Evolutionary conservation across 2,113 vertebrate genomes (phyloP).

Genomic region (Hippocampus guttulatus): DNA sequence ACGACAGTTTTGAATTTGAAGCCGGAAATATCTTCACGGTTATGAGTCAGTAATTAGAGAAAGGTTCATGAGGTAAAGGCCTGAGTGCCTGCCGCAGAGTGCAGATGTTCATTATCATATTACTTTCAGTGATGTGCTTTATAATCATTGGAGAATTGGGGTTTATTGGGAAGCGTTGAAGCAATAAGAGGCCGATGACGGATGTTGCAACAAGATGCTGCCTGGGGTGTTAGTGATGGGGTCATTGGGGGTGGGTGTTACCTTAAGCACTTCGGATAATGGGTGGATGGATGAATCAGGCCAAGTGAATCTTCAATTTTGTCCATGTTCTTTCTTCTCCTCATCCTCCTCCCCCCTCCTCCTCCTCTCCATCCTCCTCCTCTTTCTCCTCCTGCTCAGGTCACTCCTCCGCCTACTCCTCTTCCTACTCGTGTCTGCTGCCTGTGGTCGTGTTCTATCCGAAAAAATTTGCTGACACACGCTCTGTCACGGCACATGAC

Average conservation of each 20-base stretch:
- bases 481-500: conserved; percentile 37
- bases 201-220: conserved; percentile 57
- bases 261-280: neutral
- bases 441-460: conserved; percentile 25
- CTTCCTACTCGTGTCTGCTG: neutral
- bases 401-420: neutral
- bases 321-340: too few relatives aligned
- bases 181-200: conserved; percentile 27
- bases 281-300: too few relatives aligned
- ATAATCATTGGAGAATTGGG: neutral
- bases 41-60: neutral
- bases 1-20: neutral
- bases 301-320: too few relatives aligned
- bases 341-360: too few relatives aligned
- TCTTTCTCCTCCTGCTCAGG: conserved; percentile 2
- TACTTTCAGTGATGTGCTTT: neutral
- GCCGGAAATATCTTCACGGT: neutral
- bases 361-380: neutral
- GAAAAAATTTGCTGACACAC: conserved; percentile 63
- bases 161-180: neutral
- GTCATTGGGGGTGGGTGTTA: conserved; percentile 1
- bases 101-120: neutral
- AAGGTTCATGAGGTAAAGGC: conserved; percentile 32
- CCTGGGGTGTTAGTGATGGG: neutral
- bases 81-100: conserved; percentile 41